Conservation (phyloP, 2,113 vertebrate genomes). For the Rostratula benghalensis region DNA sequence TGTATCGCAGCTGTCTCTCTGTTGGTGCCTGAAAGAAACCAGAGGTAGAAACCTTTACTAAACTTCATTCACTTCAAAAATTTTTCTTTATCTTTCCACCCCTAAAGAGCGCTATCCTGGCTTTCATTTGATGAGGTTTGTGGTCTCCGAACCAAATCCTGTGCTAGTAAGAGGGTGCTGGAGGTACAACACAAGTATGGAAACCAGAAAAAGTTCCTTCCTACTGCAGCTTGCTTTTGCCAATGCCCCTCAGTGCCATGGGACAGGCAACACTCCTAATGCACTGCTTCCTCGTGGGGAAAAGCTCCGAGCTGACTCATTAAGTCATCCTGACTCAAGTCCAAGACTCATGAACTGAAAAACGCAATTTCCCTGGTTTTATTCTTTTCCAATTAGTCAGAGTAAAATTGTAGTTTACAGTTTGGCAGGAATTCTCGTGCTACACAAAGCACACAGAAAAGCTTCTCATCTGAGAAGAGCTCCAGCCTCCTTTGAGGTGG, state of each 20-base stretch:
- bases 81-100: not conserved
- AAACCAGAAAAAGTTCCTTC: not conserved
- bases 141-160: not conserved
- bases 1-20: conserved; percentile 91
- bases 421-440: not conserved
- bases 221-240: not conserved
- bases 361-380: not conserved
- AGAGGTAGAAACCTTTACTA: not conserved
- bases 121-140: not conserved
- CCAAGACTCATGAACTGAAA: not conserved
- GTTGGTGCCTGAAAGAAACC: conserved; percentile 84
- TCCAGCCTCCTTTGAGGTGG: not conserved
- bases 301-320: not conserved
- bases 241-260: not conserved
- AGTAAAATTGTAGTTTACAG: not conserved
- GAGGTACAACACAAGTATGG: not conserved
- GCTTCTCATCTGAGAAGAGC: not conserved
- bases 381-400: not conserved
- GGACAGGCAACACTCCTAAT: not conserved
- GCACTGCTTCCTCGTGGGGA: not conserved
- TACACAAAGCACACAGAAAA: not conserved
- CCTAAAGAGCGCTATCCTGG: not conserved
- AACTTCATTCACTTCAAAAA: not conserved
- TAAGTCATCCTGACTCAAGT: not conserved
- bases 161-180: not conserved